Percentiles rank a stretch among this genome's conserved stretches.
These are phyloP conservation scores for Clanis bilineata DNA, from an alignment of 2,888 invertebrate species.

Conservation along the genomic window DNA sequence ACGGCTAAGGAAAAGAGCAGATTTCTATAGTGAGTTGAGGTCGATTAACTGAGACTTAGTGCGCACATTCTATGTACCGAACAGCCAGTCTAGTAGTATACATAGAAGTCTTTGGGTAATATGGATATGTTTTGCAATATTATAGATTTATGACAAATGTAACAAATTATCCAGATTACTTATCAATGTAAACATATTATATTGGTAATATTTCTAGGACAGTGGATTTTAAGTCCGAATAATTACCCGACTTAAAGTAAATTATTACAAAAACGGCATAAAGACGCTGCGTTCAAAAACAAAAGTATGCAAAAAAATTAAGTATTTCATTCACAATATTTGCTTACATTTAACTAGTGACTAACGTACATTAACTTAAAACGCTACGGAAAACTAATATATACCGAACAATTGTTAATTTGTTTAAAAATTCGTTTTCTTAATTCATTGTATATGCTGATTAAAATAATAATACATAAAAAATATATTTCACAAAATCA, in stretches of 20 bases:
- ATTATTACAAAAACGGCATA: not conserved
- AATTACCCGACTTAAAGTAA: not conserved
- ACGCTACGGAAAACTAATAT: slow-evolving; percentile 44
- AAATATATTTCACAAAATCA: not conserved
- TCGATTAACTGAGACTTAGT: too few species aligned
- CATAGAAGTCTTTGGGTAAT: too few species aligned
- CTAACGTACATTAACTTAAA: slow-evolving; percentile 46
- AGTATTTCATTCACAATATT: slow-evolving; percentile 6
- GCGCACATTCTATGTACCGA: too few species aligned
- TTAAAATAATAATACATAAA: slow-evolving; percentile 28
- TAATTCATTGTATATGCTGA: slow-evolving; percentile 53
- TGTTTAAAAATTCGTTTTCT: slow-evolving; percentile 51
- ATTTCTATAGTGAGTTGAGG: too few species aligned
- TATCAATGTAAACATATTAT: too few species aligned
- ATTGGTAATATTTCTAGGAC: too few species aligned
- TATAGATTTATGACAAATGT: too few species aligned
- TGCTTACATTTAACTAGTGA: slow-evolving; percentile 36
- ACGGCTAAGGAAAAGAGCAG: too few species aligned
- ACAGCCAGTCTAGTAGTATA: too few species aligned
- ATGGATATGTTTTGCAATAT: too few species aligned
- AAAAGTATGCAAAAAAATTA: slow-evolving; percentile 15
- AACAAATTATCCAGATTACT: too few species aligned
- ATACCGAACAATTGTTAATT: slow-evolving; percentile 39
- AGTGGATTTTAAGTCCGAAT: too few species aligned
- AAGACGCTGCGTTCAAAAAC: slow-evolving; percentile 8